Evolutionary conservation across 2,888 invertebrate genomes (phyloP), one percentile per base, ranked within the genome.

Genomic region (Cephus pulcher): DNA sequence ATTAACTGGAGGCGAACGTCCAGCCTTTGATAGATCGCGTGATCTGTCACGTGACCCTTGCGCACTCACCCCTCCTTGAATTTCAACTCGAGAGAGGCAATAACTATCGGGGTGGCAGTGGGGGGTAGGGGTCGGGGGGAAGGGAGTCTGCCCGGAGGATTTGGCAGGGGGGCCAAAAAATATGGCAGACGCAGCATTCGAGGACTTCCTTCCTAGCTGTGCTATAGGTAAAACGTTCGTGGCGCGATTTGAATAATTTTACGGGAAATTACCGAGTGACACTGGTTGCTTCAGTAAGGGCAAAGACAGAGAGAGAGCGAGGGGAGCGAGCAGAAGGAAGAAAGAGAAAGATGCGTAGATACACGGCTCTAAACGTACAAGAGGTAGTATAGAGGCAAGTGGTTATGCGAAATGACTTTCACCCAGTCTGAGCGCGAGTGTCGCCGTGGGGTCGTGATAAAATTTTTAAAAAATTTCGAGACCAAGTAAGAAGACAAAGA

Each of bases 201-300:
- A 40, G 40, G 6, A 40, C 15, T 6, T 40, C 6, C 40, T 15
- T 15, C 40, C 40, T 15, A 4, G 15, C 15, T 1, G 40, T 4
- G 15, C 40, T 40, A 15, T 40, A 15, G 40, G 40, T 4, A 40
- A 40, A 40, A 6, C 40, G 40, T 15, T 34, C 74, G 34, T 15
- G 32, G 33, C 70, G 70, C 70, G 70, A 70, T 86, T 87, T 86
- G 86, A 87, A 86, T 87, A 86, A 87, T 86, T 86, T 86, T 83
- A 83, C 85, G 86, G 87, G 84, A 86, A 87, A 87, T 87, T 87
- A 87, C 80, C 82, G 81, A 78, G 84, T 84, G 85, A 87, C 87
- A 86, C 87, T 83, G 87, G 85, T 87, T 86, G 85, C 87, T 87
- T 82, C 81, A 78, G 23, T 34, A 56, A 71, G 33, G 69, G 34